Conservation (phyloP, 2,797 vertebrate species). For the Coregonus ussuriensis region DNA sequence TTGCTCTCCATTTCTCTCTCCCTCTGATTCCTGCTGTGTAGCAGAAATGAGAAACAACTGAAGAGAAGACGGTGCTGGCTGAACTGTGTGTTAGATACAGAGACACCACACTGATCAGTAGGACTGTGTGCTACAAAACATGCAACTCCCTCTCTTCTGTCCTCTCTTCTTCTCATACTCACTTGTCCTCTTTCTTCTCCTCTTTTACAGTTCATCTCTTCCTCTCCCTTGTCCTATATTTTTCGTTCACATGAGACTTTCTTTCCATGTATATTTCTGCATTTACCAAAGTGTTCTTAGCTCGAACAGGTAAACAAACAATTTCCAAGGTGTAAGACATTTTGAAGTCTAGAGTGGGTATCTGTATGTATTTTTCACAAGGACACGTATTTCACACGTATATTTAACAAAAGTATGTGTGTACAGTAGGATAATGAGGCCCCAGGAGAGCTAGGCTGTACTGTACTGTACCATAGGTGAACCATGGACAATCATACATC, state of each 20-base stretch:
- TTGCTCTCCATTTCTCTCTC: constrained; percentile 49
- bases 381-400: too few species aligned
- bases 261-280: not conserved
- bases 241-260: not conserved
- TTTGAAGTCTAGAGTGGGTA: too few species aligned
- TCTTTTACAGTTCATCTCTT: not conserved
- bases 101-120: constrained; percentile 60
- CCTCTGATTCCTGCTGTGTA: constrained; percentile 62
- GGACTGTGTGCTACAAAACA: constrained; percentile 66
- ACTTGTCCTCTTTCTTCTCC: not conserved
- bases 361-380: not conserved
- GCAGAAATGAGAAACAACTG: constrained; percentile 72
- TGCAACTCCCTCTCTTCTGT: constrained; percentile 36
- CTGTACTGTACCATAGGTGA: too few species aligned
- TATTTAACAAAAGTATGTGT: too few species aligned
- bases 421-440: not conserved
- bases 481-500: too few species aligned
- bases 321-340: too few species aligned
- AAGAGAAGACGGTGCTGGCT: constrained; percentile 35
- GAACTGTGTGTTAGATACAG: constrained; percentile 44
- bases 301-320: too few species aligned
- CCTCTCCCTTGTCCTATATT: not conserved
- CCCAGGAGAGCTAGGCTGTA: too few species aligned
- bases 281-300: not conserved
- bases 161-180: not conserved